phyloP scores from a whole-genome alignment of 2,888 invertebrate genomes.

The Oligia strigilis region DNA sequence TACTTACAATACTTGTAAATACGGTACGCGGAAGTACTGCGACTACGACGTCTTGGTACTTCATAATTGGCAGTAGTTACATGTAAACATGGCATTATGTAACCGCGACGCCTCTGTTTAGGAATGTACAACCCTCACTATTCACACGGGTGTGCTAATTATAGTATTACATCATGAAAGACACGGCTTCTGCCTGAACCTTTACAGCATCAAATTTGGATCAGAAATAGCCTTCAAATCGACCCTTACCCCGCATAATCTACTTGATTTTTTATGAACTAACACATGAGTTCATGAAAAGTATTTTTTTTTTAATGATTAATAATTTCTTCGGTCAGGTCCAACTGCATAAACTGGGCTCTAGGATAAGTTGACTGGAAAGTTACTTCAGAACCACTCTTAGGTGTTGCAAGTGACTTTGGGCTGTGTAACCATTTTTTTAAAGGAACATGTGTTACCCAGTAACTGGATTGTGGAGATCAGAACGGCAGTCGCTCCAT shows the following conservation, averaged over 20 bases:
- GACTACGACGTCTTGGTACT: conserved; percentile 76
- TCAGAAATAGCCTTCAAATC: neutral
- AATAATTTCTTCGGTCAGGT: neutral
- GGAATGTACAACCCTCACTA: rapidly evolving
- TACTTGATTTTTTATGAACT: neutral
- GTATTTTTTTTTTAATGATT: neutral
- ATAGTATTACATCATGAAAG: no score
- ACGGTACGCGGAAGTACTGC: conserved; percentile 89
- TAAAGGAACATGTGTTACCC: neutral
- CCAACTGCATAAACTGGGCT: no score
- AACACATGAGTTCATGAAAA: no score
- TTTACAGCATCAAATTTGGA: neutral
- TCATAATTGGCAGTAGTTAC: conserved; percentile 56
- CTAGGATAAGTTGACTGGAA: no score
- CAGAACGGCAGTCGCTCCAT: no score
- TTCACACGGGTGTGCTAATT: neutral
- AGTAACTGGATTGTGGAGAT: no score
- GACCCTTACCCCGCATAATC: neutral
- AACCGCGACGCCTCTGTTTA: no score
- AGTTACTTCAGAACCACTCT: no score
- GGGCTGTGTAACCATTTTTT: neutral
- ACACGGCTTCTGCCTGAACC: neutral
- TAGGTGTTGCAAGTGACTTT: neutral
- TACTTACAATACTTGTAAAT: conserved; percentile 91
- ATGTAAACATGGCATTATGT: neutral